These are phyloP conservation scores for Galbula dea DNA, from an alignment of 2,113 vertebrate species.

Conservation along the genomic window DNA sequence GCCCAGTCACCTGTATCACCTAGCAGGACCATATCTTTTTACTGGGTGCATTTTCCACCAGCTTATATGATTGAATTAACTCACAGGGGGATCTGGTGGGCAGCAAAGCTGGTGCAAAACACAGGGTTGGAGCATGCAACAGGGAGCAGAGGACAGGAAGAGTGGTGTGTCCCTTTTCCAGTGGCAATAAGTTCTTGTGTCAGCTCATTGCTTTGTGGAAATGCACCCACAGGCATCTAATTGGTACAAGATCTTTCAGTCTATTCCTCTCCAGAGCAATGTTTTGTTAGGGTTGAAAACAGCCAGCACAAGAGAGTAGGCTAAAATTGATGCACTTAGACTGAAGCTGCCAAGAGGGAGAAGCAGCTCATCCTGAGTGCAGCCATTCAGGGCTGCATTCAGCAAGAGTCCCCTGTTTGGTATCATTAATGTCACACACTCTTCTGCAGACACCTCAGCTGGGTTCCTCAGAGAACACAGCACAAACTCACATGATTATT, in stretches of 20 bases:
- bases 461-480: not conserved
- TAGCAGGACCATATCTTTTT: not conserved
- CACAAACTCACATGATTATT: not conserved
- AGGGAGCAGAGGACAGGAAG: not conserved
- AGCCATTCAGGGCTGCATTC: not conserved
- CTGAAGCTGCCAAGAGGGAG: not conserved
- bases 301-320: not conserved
- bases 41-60: not conserved
- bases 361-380: not conserved
- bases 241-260: not conserved
- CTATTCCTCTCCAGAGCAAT: not conserved
- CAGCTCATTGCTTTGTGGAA: not conserved
- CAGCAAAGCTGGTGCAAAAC: not conserved
- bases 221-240: not conserved
- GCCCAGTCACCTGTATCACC: not conserved
- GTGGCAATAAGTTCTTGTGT: not conserved
- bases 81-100: not conserved
- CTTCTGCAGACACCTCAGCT: not conserved
- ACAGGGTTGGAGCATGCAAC: no score
- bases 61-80: not conserved
- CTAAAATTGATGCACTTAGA: not conserved
- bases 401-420: not conserved
- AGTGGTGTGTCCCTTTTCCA: not conserved
- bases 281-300: not conserved
- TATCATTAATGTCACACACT: not conserved